These are phyloP conservation scores for Conchocele bisecta DNA, from an alignment of 2,888 invertebrate species.

Conservation along the genomic window DNA sequence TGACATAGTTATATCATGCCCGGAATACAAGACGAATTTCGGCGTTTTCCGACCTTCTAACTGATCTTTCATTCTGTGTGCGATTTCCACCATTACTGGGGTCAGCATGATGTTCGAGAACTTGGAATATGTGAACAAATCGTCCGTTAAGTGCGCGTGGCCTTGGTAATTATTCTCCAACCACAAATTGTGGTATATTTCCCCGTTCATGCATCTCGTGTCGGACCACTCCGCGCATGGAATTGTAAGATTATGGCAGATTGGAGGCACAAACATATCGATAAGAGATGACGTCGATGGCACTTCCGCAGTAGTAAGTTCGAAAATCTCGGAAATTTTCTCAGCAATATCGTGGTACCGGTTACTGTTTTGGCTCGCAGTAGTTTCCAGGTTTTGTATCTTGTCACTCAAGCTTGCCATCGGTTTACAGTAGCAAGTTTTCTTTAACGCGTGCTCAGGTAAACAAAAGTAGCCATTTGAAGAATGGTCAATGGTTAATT, in stretches of 20 bases:
- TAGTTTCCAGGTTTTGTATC: slow-evolving; percentile 16
- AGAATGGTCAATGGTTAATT: slow-evolving; percentile 85
- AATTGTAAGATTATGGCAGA: slow-evolving; percentile 92
- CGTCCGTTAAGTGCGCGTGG: slow-evolving; percentile 13
- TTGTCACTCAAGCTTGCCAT: slow-evolving; percentile 85
- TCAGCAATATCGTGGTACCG: slow-evolving; percentile 86
- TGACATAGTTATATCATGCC: slow-evolving; percentile 95
- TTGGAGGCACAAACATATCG: slow-evolving; percentile 92
- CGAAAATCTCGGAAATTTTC: slow-evolving; percentile 88
- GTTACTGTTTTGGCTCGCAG: slow-evolving; percentile 84
- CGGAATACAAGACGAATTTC: slow-evolving; percentile 91
- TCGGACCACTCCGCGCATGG: slow-evolving; percentile 87
- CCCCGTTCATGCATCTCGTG: slow-evolving; percentile 61
- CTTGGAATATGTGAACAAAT: slow-evolving; percentile 79
- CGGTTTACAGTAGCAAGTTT: slow-evolving; percentile 90
- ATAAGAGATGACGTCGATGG: slow-evolving; percentile 87
- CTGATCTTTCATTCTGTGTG: slow-evolving; percentile 76
- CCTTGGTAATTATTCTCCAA: slow-evolving; percentile 62
- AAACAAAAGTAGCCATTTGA: slow-evolving; percentile 81
- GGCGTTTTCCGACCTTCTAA: slow-evolving; percentile 25
- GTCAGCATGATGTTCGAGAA: slow-evolving; percentile 90
- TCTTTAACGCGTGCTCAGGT: slow-evolving; percentile 86
- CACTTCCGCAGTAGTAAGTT: slow-evolving; percentile 86
- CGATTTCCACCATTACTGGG: slow-evolving; percentile 91
- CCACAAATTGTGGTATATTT: slow-evolving; percentile 66